Evolutionary conservation across 2,113 vertebrate species (phyloP).

Genomic region (Megaceryle torquata): DNA sequence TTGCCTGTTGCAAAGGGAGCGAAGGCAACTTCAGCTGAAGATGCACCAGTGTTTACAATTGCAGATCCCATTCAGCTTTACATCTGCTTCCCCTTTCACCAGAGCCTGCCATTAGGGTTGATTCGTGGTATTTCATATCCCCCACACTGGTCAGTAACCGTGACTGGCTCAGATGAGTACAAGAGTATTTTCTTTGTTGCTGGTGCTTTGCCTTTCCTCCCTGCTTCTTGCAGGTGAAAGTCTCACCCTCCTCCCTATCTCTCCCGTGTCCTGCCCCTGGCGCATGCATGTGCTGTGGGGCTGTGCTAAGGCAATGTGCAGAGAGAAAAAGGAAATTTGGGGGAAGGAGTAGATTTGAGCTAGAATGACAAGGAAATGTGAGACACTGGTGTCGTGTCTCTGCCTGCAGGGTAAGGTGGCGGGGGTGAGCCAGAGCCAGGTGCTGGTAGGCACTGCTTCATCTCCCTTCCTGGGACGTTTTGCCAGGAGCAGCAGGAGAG

Average conservation of each 20-base stretch:
- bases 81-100: not conserved
- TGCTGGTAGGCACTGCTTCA: not conserved
- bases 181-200: not conserved
- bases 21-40: not conserved
- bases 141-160: fast-evolving
- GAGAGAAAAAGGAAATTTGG: not conserved
- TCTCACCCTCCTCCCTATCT: not conserved
- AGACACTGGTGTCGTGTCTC: not conserved
- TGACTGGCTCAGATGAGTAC: not conserved
- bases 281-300: fast-evolving
- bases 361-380: not conserved
- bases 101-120: not conserved
- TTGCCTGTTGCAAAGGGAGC: not conserved
- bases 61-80: not conserved
- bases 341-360: not conserved
- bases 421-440: not conserved
- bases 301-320: not conserved
- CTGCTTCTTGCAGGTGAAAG: not conserved
- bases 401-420: not conserved
- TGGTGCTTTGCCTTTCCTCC: not conserved
- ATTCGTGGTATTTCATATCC: not conserved
- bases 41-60: fast-evolving
- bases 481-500: not conserved
- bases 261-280: not conserved
- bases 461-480: fast-evolving